Evolutionary conservation across 2,113 vertebrate species (phyloP).

Genomic region (Aphyosemion australe): DNA sequence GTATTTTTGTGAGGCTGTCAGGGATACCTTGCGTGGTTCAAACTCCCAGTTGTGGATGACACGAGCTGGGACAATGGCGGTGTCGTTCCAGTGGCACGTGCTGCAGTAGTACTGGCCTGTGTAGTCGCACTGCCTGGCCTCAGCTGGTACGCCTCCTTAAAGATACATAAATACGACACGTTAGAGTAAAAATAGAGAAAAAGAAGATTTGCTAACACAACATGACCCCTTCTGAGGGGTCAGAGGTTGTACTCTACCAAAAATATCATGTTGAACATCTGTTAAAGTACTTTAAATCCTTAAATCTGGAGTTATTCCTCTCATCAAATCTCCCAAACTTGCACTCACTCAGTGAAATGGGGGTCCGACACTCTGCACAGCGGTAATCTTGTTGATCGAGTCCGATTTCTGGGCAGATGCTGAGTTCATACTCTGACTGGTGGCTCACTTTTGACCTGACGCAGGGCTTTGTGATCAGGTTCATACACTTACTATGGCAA

Average conservation of each 20-base stretch:
- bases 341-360: constrained; percentile 91
- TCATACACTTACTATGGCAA: constrained; percentile 97
- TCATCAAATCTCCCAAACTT: not conserved
- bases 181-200: not conserved
- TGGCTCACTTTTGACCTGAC: constrained; percentile 97
- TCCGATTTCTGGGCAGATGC: constrained; percentile 93
- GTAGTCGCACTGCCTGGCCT: constrained; percentile 96
- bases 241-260: too few relatives aligned
- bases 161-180: constrained; percentile 16
- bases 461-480: constrained; percentile 90
- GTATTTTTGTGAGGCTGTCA: not conserved
- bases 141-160: constrained; percentile 88
- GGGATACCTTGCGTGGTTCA: constrained; percentile 88
- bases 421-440: constrained; percentile 94
- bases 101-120: constrained; percentile 96
- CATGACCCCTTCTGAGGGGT: too few relatives aligned
- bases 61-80: constrained; percentile 88
- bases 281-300: too few relatives aligned
- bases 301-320: too few relatives aligned
- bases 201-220: too few relatives aligned
- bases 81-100: constrained; percentile 97
- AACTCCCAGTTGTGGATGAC: constrained; percentile 99
- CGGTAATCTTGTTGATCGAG: constrained; percentile 96
- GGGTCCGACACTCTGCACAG: constrained; percentile 91
- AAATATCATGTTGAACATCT: too few relatives aligned